A percentile compares a stretch with the other conserved stretches of the same genome.
Evolutionary conservation across 2,888 invertebrate genomes (phyloP).

Genomic region (Eurytoma californica): DNA sequence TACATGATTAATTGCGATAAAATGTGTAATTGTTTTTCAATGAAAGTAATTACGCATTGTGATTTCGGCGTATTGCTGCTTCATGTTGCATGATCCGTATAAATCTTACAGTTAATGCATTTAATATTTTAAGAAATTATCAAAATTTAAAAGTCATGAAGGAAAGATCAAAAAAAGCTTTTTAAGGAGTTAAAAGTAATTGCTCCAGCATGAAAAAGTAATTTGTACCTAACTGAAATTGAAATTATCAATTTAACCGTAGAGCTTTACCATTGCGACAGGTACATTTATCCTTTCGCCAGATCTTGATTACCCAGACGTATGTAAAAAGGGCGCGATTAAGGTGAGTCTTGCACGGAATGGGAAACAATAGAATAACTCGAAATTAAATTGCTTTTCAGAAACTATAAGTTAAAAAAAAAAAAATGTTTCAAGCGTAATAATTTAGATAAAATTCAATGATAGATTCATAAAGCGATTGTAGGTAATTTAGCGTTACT

Average conservation of each 20-base stretch:
- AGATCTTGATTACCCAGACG: constrained; percentile 39
- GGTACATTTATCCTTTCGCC: constrained; percentile 27
- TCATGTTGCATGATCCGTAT: no score
- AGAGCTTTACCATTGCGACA: constrained; percentile 5
- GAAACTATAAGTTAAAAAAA: background rate
- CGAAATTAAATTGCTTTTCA: constrained; percentile 38
- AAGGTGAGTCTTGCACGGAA: constrained; percentile 39
- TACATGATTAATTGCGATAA: no score
- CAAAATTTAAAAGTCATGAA: no score
- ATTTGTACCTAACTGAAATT: constrained; percentile 7
- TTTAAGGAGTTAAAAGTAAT: background rate
- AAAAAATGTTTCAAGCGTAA: background rate
- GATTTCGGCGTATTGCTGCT: no score
- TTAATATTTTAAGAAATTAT: no score
- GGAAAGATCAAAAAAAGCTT: no score
- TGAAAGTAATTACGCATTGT: no score
- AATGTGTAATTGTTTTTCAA: no score
- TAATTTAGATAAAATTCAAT: background rate
- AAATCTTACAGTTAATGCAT: no score
- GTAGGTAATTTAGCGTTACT: no score
- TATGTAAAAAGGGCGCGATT: constrained; percentile 42
- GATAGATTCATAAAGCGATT: no score
- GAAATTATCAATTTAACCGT: constrained; percentile 35
- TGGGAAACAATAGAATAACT: constrained; percentile 40
- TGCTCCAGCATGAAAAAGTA: background rate